Evolutionary conservation across 2,797 vertebrate species (phyloP), one percentile per base, ranked within the genome.

Genomic region (Podargus strigoides): DNA sequence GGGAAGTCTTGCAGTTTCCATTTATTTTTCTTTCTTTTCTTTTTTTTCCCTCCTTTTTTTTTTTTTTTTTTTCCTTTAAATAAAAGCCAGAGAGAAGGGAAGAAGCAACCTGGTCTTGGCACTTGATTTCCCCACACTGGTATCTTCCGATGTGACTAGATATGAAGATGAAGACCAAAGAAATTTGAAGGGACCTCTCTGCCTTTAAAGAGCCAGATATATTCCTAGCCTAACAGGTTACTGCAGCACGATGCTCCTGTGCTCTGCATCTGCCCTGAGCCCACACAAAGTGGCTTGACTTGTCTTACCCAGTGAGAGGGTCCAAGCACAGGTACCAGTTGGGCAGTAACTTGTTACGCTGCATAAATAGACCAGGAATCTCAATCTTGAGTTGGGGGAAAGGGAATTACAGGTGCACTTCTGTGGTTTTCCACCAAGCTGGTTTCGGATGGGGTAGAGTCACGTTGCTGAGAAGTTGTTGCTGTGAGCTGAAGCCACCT

Each of bases 131-230:
- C 93, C 75, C 77, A 87, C 88, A 91, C 86, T 95, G 93, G 94
- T 96, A 96, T 94, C 96, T 97, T 97, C 94, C 90, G 94, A 95
- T 96, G 96, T 94, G 94, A 89, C 90, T 94, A 96, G 69, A 80
- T 83, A 23, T 3, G 91, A 96, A 94, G 94, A 93, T 80, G 94
- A 96, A 94, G 95, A 96, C 80, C 89, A 79, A 91, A 74, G 67
- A 90, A 60, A 91, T 95, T 90, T 88, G 83, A 91, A 59, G 89
- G 83, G 77, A 90, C 67, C 23, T 84, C 73, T 60, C 74, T 79
- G 44, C 83, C 79, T 93, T 76, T 96, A 90, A 56, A 85, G 82
- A 88, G 37, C 73, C 82, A 55, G 67, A 83, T 92, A 18, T 63
- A 49, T 95, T 95, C 67, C 24, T 83, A 92, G 89, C 81, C 83